These are phyloP conservation scores for Cromileptes altivelis DNA, from an alignment of 2,113 vertebrate species.

Conservation along the genomic window DNA sequence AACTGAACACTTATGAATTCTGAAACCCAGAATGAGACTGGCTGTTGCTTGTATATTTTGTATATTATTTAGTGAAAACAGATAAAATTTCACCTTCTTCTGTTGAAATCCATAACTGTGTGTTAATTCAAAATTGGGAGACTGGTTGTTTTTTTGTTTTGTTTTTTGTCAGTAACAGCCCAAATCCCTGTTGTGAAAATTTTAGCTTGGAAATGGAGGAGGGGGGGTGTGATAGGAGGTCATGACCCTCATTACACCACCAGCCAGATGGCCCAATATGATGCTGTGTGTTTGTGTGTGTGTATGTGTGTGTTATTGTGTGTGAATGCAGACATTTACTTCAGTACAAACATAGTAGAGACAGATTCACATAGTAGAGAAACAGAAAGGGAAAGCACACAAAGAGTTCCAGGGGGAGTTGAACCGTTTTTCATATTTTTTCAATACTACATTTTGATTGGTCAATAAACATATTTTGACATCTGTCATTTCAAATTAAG, in stretches of 20 bases:
- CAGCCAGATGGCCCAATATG: constrained; percentile 73
- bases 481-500: background rate
- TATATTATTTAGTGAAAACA: background rate
- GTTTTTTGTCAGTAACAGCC: background rate
- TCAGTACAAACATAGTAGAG: background rate
- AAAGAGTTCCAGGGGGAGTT: background rate
- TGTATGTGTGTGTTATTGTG: background rate
- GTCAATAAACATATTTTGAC: no score
- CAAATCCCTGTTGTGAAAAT: constrained; percentile 28
- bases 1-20: background rate
- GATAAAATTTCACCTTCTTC: no score
- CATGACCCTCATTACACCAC: constrained; percentile 76
- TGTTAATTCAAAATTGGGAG: background rate
- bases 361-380: background rate
- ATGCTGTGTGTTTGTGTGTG: constrained; percentile 9
- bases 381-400: background rate
- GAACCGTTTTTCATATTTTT: background rate
- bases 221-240: constrained; percentile 62
- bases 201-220: constrained; percentile 44
- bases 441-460: background rate
- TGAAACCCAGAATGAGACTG: background rate
- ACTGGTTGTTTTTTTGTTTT: background rate
- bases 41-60: background rate
- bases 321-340: constrained; percentile 36
- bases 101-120: background rate